These are phyloP conservation scores for Xanthia togata DNA, from an alignment of 2,888 invertebrate genomes.

Conservation along the genomic window DNA sequence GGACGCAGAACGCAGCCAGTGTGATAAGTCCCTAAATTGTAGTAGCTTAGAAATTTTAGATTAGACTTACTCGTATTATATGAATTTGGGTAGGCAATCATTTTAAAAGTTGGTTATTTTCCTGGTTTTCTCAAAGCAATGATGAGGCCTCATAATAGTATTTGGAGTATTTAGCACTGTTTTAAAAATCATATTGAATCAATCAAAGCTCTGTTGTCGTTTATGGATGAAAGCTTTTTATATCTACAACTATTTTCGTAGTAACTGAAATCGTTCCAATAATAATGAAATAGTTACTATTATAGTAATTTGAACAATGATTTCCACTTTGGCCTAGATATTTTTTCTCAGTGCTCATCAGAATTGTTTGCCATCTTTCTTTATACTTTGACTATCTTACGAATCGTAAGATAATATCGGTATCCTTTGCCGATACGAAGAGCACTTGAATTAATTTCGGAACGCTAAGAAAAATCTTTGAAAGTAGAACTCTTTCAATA, in stretches of 20 bases:
- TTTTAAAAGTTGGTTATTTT: background rate
- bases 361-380: background rate
- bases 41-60: too few relatives aligned
- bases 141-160: background rate
- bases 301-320: background rate
- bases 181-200: background rate
- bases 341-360: background rate
- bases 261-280: background rate
- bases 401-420: conserved; percentile 21
- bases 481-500: conserved; percentile 13
- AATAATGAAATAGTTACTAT: background rate
- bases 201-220: background rate
- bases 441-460: conserved; percentile 34
- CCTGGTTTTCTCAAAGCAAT: background rate
- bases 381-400: background rate
- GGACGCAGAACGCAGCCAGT: too few relatives aligned
- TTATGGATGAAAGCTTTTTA: background rate
- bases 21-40: too few relatives aligned
- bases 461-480: conserved; percentile 13
- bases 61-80: too few relatives aligned
- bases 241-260: background rate
- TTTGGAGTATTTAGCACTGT: background rate
- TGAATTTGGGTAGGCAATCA: background rate
- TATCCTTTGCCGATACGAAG: conserved; percentile 7
- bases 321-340: background rate